Conservation (phyloP, 2,888 invertebrate species). For the Eilema depressum region DNA sequence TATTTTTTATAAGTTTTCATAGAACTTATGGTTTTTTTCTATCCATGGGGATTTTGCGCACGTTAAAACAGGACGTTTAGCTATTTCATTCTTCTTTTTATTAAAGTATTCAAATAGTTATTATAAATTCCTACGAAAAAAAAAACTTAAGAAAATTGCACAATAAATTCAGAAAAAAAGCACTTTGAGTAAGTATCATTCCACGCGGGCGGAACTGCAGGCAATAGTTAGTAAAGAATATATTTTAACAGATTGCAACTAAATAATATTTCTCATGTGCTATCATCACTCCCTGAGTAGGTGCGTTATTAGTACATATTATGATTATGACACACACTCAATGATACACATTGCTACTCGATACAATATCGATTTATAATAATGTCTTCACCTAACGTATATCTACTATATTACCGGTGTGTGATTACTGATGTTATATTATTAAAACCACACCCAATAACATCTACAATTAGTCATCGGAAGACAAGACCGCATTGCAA, state of each 20-base stretch:
- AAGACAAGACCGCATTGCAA: slow-evolving; percentile 11
- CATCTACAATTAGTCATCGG: slow-evolving; percentile 5
- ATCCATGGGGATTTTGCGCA: too few species aligned
- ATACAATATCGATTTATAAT: not conserved
- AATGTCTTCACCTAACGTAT: not conserved
- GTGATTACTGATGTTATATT: slow-evolving; percentile 3
- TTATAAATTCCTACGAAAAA: too few species aligned
- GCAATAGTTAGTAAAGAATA: not conserved
- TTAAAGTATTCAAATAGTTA: too few species aligned
- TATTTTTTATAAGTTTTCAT: too few species aligned
- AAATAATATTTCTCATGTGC: not conserved
- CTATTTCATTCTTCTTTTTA: too few species aligned
- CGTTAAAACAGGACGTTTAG: too few species aligned
- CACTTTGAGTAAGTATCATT: too few species aligned
- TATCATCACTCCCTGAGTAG: not conserved
- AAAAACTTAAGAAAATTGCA: too few species aligned
- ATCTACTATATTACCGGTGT: not conserved
- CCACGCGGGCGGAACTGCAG: not conserved
- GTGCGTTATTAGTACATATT: too few species aligned
- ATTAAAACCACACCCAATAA: not conserved
- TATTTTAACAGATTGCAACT: not conserved
- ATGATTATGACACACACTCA: not conserved
- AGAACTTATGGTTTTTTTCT: too few species aligned
- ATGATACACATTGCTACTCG: not conserved
- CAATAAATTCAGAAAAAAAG: too few species aligned